Percentiles rank a stretch among this genome's conserved stretches.
Conservation (phyloP, 2,888 invertebrate species). For the Schizaphis graminum region DNA sequence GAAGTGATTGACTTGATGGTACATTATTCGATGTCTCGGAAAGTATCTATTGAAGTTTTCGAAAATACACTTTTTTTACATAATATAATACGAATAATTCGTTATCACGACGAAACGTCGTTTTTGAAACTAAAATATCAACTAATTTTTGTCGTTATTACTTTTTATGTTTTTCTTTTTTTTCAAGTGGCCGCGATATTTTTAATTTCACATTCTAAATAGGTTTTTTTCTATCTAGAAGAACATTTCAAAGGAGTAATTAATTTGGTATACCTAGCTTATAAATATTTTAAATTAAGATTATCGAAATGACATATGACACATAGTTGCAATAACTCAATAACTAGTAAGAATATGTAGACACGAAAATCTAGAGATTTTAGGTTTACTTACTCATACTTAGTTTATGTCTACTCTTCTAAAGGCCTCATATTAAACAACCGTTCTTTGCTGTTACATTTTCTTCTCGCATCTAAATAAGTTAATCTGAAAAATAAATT, state of each 20-base stretch:
- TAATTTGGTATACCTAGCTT: background rate
- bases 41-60: background rate
- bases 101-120: background rate
- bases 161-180: background rate
- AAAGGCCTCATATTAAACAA: too few relatives aligned
- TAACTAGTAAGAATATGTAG: too few relatives aligned
- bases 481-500: too few relatives aligned
- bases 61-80: background rate
- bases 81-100: background rate
- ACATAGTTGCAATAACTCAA: too few relatives aligned
- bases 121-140: background rate
- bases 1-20: background rate
- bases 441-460: too few relatives aligned
- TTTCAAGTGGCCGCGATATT: background rate
- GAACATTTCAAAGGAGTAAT: background rate
- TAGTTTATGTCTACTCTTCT: too few relatives aligned
- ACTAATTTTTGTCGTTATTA: background rate
- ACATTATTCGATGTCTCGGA: background rate
- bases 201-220: background rate
- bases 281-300: background rate
- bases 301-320: too few relatives aligned
- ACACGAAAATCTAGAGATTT: too few relatives aligned
- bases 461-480: too few relatives aligned
- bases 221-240: background rate
- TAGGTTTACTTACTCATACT: too few relatives aligned